phyloP scores from a whole-genome alignment of 2,888 invertebrate genomes.

The Tetragonisca angustula region DNA sequence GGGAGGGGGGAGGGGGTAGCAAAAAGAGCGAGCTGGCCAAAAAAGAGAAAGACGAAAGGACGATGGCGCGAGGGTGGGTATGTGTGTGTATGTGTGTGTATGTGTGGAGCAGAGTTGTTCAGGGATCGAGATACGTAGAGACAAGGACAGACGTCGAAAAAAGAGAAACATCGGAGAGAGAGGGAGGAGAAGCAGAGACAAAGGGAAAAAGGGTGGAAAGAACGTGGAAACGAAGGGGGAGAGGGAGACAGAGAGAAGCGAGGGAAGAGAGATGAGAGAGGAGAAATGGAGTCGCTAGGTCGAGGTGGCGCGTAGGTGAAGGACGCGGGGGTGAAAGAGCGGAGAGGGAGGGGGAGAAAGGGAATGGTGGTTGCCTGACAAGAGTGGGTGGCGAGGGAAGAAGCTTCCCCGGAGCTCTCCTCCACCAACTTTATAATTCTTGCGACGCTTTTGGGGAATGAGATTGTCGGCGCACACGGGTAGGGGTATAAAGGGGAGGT shows the following conservation, averaged over 20 bases:
- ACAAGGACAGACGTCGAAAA: slow-evolving; percentile 39
- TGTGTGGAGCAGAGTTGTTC: neutral
- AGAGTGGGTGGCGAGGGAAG: slow-evolving; percentile 62
- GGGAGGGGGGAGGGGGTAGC: slow-evolving; percentile 41
- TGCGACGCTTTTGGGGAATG: slow-evolving; percentile 83
- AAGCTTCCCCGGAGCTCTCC: slow-evolving; percentile 70
- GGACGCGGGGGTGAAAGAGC: slow-evolving; percentile 24
- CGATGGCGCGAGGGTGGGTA: neutral
- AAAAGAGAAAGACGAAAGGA: slow-evolving; percentile 21
- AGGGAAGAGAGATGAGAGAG: slow-evolving; percentile 20
- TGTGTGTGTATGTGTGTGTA: too few relatives aligned
- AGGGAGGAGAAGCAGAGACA: slow-evolving; percentile 29
- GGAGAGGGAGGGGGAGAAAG: slow-evolving; percentile 17
- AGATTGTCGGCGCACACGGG: slow-evolving; percentile 74
- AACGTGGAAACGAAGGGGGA: neutral
- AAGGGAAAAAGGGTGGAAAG: slow-evolving; percentile 15
- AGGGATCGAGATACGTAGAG: slow-evolving; percentile 43
- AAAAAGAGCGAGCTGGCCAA: slow-evolving; percentile 43
- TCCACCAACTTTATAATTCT: slow-evolving; percentile 83
- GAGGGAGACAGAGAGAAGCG: neutral
- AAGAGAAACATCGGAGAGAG: slow-evolving; percentile 24
- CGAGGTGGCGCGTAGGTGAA: slow-evolving; percentile 56
- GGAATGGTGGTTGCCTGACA: slow-evolving; percentile 56
- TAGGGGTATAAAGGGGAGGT: slow-evolving; percentile 63
- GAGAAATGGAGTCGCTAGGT: slow-evolving; percentile 57